Percentiles rank a stretch among this genome's conserved stretches.
These are phyloP conservation scores for Eretmochelys imbricata DNA, from an alignment of 2,113 vertebrate genomes.

Conservation along the genomic window DNA sequence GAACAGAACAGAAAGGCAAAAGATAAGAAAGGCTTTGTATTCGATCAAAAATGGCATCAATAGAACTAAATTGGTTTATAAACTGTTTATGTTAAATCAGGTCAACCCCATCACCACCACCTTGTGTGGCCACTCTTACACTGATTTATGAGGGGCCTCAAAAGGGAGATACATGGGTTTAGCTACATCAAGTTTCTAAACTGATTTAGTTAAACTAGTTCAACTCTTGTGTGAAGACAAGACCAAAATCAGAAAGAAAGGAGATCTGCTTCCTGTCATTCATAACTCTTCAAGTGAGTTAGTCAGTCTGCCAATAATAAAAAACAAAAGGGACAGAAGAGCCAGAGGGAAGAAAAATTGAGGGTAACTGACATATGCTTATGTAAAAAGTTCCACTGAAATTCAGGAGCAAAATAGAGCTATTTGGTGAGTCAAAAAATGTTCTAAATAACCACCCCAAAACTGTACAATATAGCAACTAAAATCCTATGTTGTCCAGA, in stretches of 20 bases:
- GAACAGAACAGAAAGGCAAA: slow-evolving; percentile 10
- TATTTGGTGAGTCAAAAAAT: slow-evolving; percentile 37
- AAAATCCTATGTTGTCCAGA: neutral
- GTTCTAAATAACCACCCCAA: slow-evolving; percentile 32
- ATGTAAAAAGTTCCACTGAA: slow-evolving; percentile 35
- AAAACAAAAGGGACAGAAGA: slow-evolving; percentile 50
- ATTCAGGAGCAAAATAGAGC: slow-evolving; percentile 51
- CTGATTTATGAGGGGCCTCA: accelerated
- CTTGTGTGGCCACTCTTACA: neutral
- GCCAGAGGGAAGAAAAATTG: neutral
- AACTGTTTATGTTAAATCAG: neutral
- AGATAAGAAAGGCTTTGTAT: neutral
- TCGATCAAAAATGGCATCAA: slow-evolving; percentile 21
- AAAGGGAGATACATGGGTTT: neutral
- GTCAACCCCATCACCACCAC: neutral
- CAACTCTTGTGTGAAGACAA: neutral
- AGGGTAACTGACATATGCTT: neutral
- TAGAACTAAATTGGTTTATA: neutral
- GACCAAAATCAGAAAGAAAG: slow-evolving; percentile 23
- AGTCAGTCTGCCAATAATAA: slow-evolving; percentile 42
- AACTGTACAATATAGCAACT: neutral
- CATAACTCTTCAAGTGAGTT: slow-evolving; percentile 46
- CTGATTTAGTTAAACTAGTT: neutral
- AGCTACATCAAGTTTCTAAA: neutral
- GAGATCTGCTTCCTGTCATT: neutral